Evolutionary conservation across 2,797 vertebrate genomes (phyloP).

Genomic region (Leptatherina wallacei): DNA sequence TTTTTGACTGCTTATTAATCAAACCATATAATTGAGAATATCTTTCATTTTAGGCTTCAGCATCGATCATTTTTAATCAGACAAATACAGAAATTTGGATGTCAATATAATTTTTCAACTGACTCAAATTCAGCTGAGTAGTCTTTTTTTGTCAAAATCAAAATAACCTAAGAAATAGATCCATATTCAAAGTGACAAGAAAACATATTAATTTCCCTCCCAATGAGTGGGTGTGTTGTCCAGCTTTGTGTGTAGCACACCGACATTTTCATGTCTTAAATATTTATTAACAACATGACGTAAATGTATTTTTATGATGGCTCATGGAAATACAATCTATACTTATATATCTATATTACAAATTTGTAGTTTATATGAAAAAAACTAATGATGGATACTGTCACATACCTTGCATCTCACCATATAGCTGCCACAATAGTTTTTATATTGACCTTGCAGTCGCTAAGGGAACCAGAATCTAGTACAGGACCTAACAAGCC

Average conservation of each 20-base stretch:
- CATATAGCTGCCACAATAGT: not conserved
- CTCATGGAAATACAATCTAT: not conserved
- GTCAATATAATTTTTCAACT: not conserved
- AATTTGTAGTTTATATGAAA: no score
- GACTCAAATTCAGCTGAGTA: not conserved
- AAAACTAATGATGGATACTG: not conserved
- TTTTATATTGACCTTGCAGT: not conserved
- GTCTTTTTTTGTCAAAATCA: not conserved
- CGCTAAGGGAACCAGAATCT: not conserved
- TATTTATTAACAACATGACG: not conserved
- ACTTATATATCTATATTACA: no score
- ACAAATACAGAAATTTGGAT: not conserved
- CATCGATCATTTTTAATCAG: not conserved
- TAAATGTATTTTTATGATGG: not conserved
- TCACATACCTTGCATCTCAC: not conserved
- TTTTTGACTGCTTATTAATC: not conserved
- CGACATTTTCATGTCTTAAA: not conserved
- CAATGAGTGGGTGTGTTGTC: slow-evolving; percentile 25
- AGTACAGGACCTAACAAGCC: not conserved
- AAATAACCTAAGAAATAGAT: not conserved
- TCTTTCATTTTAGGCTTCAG: not conserved
- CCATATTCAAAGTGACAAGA: slow-evolving; percentile 14
- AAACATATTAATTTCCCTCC: slow-evolving; percentile 20
- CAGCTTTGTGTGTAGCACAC: not conserved
- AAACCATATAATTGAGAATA: not conserved